phyloP scores from a whole-genome alignment of 2,113 vertebrate species.

The Oncorhynchus clarkii region DNA sequence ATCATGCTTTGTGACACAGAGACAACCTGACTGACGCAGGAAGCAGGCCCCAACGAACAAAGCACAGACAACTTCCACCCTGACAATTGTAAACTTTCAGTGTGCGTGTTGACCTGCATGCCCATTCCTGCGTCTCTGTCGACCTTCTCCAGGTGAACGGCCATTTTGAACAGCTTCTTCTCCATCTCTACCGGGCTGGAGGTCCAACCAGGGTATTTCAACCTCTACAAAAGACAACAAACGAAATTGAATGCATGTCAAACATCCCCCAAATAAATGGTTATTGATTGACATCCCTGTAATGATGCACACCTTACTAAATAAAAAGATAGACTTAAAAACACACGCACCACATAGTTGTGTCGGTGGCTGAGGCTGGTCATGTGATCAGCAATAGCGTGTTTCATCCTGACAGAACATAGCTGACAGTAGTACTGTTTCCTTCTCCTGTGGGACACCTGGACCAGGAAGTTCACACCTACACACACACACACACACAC shows the following conservation, averaged over 20 bases:
- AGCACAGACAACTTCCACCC: too few relatives aligned
- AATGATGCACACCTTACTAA: background rate
- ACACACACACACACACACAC: too few relatives aligned
- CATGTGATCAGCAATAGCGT: constrained; percentile 12
- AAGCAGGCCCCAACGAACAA: background rate
- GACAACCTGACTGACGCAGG: too few relatives aligned
- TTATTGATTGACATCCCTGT: background rate
- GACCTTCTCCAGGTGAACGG: constrained; percentile 16
- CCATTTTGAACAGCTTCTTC: constrained; percentile 5
- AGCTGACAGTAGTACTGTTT: constrained; percentile 54
- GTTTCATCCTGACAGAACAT: constrained; percentile 38
- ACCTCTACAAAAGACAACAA: constrained; percentile 30
- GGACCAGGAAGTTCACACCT: constrained; percentile 43
- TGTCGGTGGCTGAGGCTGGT: background rate
- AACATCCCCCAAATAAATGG: background rate
- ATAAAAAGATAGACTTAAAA: background rate
- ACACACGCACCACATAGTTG: constrained; percentile 48
- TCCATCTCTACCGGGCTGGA: background rate
- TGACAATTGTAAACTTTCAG: too few relatives aligned
- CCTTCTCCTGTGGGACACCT: constrained; percentile 21
- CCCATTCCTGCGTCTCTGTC: constrained; percentile 14
- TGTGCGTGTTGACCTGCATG: constrained; percentile 28
- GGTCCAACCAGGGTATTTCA: constrained; percentile 22
- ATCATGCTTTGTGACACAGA: too few relatives aligned
- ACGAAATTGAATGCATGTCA: background rate